Evolutionary conservation across 1,140 invertebrate genomes (phyloP).

Genomic region (Aphelinus atriplicis): DNA sequence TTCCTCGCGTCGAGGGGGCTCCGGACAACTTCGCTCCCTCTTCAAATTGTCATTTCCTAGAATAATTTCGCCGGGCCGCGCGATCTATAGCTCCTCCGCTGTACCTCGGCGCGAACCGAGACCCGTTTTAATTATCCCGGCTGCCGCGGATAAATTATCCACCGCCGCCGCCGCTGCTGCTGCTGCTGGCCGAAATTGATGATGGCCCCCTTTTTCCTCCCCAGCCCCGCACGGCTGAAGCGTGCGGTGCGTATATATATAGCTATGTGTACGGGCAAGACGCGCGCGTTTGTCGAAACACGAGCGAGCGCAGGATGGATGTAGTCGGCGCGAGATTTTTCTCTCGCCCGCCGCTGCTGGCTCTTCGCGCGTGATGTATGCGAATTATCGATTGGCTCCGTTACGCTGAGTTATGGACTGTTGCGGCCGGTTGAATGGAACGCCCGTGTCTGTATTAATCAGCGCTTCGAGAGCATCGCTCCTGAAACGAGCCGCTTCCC

Average conservation of each 20-base stretch:
- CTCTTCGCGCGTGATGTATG: background rate
- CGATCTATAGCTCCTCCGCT: constrained; percentile 52
- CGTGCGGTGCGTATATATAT: too few relatives aligned
- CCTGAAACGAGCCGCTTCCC: background rate
- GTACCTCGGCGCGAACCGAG: constrained; percentile 1
- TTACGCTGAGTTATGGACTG: constrained; percentile 18
- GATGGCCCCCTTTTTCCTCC: constrained; percentile 25
- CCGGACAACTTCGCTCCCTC: background rate
- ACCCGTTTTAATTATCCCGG: constrained; percentile 60
- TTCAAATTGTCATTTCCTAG: constrained; percentile 59
- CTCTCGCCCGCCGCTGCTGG: background rate
- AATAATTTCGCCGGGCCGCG: constrained; percentile 59
- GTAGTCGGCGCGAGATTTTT: background rate
- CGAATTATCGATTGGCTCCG: constrained; percentile 27
- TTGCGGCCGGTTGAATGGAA: background rate
- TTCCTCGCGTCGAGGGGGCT: too few relatives aligned
- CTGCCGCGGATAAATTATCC: constrained; percentile 51
- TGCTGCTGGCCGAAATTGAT: constrained; percentile 28
- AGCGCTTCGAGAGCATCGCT: constrained; percentile 1
- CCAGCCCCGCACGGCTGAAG: background rate
- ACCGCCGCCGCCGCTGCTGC: constrained; percentile 2
- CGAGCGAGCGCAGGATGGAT: constrained; percentile 1
- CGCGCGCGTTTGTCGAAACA: background rate
- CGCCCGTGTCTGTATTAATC: constrained; percentile 18
- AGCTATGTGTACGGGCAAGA: background rate